Conservation (phyloP, 2,888 invertebrate species). For the Diloba caeruleocephala region DNA sequence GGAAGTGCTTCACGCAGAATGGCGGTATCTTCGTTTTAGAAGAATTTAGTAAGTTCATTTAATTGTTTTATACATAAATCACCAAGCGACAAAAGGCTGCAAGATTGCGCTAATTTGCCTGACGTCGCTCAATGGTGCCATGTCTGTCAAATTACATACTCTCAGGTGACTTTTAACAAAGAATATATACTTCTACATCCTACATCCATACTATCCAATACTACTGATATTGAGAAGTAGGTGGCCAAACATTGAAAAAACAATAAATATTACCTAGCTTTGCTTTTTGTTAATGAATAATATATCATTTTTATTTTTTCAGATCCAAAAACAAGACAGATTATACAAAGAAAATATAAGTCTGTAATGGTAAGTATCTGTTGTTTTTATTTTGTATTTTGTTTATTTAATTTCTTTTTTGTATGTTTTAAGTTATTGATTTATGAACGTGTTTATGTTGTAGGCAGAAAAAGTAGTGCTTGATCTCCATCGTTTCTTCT, state of each 20-base stretch:
- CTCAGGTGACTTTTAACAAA: too few relatives aligned
- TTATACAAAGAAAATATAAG: constrained; percentile 98
- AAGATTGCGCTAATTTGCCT: too few relatives aligned
- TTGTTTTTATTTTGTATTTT: constrained; percentile 2
- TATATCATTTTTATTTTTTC: constrained; percentile 75
- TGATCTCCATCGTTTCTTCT: constrained; percentile 94
- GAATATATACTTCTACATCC: too few relatives aligned
- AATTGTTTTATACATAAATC: background rate
- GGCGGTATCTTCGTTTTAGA: constrained; percentile 99
- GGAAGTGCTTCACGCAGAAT: constrained; percentile 99
- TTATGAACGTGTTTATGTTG: constrained; percentile 78
- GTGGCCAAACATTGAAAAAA: too few relatives aligned
- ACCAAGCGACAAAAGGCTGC: background rate
- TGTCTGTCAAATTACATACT: too few relatives aligned
- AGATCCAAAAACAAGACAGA: constrained; percentile 99
- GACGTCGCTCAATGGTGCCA: too few relatives aligned
- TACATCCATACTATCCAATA: too few relatives aligned
- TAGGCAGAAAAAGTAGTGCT: constrained; percentile 94
- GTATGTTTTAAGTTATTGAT: constrained; percentile 52
- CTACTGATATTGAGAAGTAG: too few relatives aligned
- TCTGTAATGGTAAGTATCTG: constrained; percentile 97
- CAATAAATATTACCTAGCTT: too few relatives aligned
- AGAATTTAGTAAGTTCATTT: constrained; percentile 98
- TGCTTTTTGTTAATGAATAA: too few relatives aligned
- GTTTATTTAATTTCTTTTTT: constrained; percentile 9